Evolutionary conservation across 2,113 vertebrate genomes (phyloP).

Genomic region (Nothocercus nigrocapillus): DNA sequence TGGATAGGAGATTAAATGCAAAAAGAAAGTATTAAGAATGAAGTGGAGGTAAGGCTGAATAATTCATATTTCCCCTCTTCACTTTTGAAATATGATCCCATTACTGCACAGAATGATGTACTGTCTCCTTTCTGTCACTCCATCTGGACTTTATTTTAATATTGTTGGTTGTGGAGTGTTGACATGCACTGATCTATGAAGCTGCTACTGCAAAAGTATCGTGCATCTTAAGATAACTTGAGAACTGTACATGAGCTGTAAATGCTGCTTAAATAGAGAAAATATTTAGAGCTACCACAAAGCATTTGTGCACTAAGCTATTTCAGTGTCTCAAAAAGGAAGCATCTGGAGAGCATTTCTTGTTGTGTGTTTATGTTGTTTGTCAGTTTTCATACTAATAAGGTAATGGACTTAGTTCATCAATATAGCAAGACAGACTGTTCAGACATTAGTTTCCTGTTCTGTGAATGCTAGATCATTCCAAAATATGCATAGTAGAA

Average conservation of each 20-base stretch:
- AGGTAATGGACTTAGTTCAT: neutral
- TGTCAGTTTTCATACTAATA: neutral
- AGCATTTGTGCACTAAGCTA: slow-evolving; percentile 22
- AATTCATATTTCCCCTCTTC: slow-evolving; percentile 59
- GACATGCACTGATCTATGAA: slow-evolving; percentile 41
- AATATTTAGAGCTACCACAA: slow-evolving; percentile 26
- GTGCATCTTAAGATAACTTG: slow-evolving; percentile 21
- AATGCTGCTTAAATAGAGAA: slow-evolving; percentile 34
- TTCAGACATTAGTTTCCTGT: neutral
- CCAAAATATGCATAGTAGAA: neutral
- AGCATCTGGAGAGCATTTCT: slow-evolving; percentile 3
- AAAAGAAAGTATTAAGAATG: slow-evolving; percentile 69
- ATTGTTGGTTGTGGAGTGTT: slow-evolving; percentile 18
- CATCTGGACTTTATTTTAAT: slow-evolving; percentile 71
- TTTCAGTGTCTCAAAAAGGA: slow-evolving; percentile 33
- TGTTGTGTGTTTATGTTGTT: neutral
- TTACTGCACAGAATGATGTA: slow-evolving; percentile 51
- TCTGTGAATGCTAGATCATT: neutral
- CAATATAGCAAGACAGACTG: too few relatives aligned
- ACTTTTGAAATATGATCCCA: slow-evolving; percentile 77
- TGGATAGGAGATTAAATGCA: slow-evolving; percentile 28
- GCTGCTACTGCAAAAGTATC: slow-evolving; percentile 20
- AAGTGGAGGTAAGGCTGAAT: slow-evolving; percentile 51
- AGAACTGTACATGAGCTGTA: slow-evolving; percentile 41
- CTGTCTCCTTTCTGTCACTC: slow-evolving; percentile 68